These are phyloP conservation scores for Periophthalmus magnuspinnatus DNA, from an alignment of 2,797 vertebrate species.

Conservation along the genomic window DNA sequence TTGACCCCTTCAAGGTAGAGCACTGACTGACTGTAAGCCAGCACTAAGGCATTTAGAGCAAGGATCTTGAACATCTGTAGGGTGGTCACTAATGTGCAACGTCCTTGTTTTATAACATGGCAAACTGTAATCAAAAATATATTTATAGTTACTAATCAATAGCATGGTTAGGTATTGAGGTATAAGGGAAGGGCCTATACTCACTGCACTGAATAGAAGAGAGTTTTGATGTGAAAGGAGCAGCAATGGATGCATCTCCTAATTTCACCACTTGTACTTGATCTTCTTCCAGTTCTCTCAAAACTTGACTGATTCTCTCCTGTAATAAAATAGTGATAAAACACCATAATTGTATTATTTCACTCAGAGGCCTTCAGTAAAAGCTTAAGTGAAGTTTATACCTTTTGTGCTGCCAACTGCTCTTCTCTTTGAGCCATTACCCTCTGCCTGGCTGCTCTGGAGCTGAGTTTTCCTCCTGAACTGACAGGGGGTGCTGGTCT, in stretches of 20 bases:
- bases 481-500: constrained; percentile 60
- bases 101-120: constrained; percentile 98
- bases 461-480: constrained; percentile 76
- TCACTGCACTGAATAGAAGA: constrained; percentile 99
- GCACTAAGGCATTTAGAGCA: constrained; percentile 92
- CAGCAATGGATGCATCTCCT: constrained; percentile 95
- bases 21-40: constrained; percentile 98
- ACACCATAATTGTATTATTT: background rate
- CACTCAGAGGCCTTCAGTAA: background rate
- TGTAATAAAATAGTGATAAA: constrained; percentile 48
- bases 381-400: constrained; percentile 36
- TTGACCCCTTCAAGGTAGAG: constrained; percentile 97
- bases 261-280: constrained; percentile 93
- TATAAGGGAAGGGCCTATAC: constrained; percentile 48
- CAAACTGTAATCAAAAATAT: constrained; percentile 80
- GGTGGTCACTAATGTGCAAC: constrained; percentile 94
- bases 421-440: constrained; percentile 87
- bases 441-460: constrained; percentile 84
- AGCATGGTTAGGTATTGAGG: background rate
- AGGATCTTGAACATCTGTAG: constrained; percentile 99
- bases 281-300: constrained; percentile 94
- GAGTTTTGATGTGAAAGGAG: constrained; percentile 96
- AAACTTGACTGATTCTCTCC: constrained; percentile 93
- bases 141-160: constrained; percentile 3
- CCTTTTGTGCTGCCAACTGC: constrained; percentile 88